Evolutionary conservation across 1,140 invertebrate genomes (phyloP).

Genomic region (Zaprionus gabonicus): DNA sequence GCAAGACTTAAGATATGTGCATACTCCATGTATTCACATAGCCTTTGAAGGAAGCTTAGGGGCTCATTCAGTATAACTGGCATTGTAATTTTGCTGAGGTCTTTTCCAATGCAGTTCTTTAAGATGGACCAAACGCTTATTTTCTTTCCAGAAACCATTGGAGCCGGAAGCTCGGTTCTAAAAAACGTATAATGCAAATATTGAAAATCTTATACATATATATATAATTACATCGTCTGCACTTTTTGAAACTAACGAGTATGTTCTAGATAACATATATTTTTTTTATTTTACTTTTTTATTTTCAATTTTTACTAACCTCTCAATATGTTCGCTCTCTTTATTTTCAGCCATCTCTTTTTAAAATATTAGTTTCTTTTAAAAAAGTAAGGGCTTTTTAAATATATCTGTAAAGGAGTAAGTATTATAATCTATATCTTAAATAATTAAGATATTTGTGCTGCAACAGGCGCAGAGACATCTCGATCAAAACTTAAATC

Average conservation of each 20-base stretch:
- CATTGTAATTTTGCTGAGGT: slow-evolving; percentile 98
- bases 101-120: slow-evolving; percentile 97
- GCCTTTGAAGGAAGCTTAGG: slow-evolving; percentile 96
- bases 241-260: neutral
- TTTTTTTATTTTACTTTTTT: neutral
- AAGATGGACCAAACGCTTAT: slow-evolving; percentile 97
- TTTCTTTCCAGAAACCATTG: slow-evolving; percentile 94
- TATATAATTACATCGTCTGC: no score
- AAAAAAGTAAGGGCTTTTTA: neutral
- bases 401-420: neutral
- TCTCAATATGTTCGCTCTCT: neutral
- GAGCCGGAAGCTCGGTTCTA: slow-evolving; percentile 92
- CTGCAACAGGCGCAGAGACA: no score
- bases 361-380: neutral
- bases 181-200: slow-evolving; percentile 30
- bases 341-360: slow-evolving; percentile 3
- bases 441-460: no score
- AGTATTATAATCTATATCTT: neutral
- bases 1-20: slow-evolving; percentile 92
- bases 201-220: neutral
- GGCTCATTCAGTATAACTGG: slow-evolving; percentile 99
- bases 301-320: neutral
- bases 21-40: slow-evolving; percentile 98
- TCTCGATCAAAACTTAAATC: no score
- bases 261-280: neutral